Evolutionary conservation across 2,888 invertebrate species (phyloP).

Genomic region (Ptychoptera albimana): DNA sequence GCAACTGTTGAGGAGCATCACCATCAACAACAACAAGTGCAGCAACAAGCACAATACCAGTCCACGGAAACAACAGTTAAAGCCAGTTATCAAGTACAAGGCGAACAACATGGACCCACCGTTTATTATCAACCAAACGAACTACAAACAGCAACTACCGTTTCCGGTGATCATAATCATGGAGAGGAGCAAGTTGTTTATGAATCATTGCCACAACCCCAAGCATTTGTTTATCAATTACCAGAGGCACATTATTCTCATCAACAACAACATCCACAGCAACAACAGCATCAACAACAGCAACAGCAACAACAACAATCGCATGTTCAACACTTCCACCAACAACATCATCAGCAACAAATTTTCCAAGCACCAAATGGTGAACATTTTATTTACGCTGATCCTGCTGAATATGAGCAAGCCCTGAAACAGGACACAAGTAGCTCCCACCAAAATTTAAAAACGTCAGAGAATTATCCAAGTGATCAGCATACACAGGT

Average conservation of each 20-base stretch:
- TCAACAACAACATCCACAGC: constrained; percentile 4
- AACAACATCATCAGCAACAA: neutral
- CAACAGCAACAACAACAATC: constrained; percentile 1
- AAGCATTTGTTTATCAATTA: neutral
- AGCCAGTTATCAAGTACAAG: constrained; percentile 2
- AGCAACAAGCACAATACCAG: constrained; percentile 2
- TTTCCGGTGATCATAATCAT: neutral
- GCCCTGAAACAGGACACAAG: neutral
- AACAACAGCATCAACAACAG: constrained; percentile 6
- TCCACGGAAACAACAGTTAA: neutral
- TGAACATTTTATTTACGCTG: neutral
- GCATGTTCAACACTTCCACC: neutral
- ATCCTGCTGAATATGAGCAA: neutral
- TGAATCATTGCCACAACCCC: constrained; percentile 2
- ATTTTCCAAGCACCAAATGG: neutral
- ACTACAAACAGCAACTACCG: neutral
- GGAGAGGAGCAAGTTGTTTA: constrained; percentile 5
- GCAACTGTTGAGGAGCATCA: neutral
- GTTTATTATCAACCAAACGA: constrained; percentile 1
- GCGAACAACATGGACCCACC: neutral
- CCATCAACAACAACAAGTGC: constrained; percentile 1
- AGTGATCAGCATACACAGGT: constrained; percentile 27
- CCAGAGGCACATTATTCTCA: constrained; percentile 3
- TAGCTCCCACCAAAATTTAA: constrained; percentile 2
- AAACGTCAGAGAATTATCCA: constrained; percentile 25